These are phyloP conservation scores for Eulemur mongoz DNA, from an alignment of 2,797 vertebrate species.

Conservation along the genomic window DNA sequence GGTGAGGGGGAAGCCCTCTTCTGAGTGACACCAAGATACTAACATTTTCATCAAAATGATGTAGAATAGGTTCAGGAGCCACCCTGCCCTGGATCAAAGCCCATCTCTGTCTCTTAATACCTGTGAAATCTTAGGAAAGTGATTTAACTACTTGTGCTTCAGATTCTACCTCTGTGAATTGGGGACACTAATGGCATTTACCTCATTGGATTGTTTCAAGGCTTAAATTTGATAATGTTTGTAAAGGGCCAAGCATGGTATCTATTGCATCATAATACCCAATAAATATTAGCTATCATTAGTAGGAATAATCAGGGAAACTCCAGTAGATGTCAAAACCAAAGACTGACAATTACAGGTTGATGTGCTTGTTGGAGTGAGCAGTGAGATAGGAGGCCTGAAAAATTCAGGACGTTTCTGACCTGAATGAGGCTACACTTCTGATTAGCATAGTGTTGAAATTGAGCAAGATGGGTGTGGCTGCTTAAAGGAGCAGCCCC, in stretches of 20 bases:
- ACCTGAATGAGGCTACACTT: background rate
- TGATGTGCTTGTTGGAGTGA: background rate
- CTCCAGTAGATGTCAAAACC: background rate
- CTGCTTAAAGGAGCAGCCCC: background rate
- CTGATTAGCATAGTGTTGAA: background rate
- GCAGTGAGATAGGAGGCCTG: background rate
- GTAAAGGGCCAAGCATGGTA: background rate
- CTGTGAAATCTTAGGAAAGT: background rate
- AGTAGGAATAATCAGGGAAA: background rate
- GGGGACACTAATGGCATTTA: background rate
- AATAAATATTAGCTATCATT: background rate
- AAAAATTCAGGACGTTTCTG: background rate
- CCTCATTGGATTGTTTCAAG: background rate
- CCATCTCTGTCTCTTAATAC: background rate
- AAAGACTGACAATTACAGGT: background rate
- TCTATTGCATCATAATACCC: background rate
- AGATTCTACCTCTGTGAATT: background rate
- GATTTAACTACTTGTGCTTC: background rate
- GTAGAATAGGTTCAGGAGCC: background rate
- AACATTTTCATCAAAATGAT: conserved; percentile 12
- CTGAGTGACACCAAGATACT: background rate
- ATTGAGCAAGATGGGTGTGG: background rate
- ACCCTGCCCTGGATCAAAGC: background rate
- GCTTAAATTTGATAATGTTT: background rate
- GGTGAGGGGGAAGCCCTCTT: background rate